Evolutionary conservation across 2,113 vertebrate species (phyloP), one percentile per base, ranked within the genome.

Genomic region (Polyodon spathula): DNA sequence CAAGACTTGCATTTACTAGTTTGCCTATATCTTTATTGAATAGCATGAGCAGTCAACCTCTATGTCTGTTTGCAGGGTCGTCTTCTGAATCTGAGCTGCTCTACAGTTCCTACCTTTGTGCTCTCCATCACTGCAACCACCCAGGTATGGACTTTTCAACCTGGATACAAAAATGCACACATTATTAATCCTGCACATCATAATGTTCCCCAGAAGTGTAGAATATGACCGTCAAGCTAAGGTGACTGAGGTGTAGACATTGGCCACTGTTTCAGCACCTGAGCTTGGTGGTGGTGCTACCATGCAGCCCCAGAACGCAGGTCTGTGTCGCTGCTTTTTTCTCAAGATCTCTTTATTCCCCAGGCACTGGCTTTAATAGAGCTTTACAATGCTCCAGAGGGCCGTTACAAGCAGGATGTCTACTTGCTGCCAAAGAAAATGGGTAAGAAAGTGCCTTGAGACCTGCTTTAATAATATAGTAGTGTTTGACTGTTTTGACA

Each of bases 41-140:
- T 6, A 6, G 14, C 4, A 6, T 16, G 60, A 27, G 38, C 17
- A 40, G n/a, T n/a, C 4, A 43, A 6, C 38, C 12, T 50, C 38
- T 64, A 4, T 68, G 44, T 54, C 11, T 12, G 10, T 63, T 4
- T 61, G 16, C 76, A 93, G 92, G 89, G 91, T 61, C 91, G 92
- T 51, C 84, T 93, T 66, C 81, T 95, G 71, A 94, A 95, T 75
- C 88, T 98, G 63, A 98, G 94, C 86, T 97, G 95, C 75, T 98
- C 95, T 80, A 98, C 94, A 0, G 94, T 97, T 10, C 95, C 95
- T 80, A 97, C 95, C 6, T 98, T 97, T 1, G 94, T 98, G 61
- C 81, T 98, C 46, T 98, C 95, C 41, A 97, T 98, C 84, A 98
- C 94, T 0, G 95, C 95, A 59, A 98, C 95, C 44, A 98, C 94